Conservation (phyloP, 1,140 invertebrate species). For the Grapholita molesta region DNA sequence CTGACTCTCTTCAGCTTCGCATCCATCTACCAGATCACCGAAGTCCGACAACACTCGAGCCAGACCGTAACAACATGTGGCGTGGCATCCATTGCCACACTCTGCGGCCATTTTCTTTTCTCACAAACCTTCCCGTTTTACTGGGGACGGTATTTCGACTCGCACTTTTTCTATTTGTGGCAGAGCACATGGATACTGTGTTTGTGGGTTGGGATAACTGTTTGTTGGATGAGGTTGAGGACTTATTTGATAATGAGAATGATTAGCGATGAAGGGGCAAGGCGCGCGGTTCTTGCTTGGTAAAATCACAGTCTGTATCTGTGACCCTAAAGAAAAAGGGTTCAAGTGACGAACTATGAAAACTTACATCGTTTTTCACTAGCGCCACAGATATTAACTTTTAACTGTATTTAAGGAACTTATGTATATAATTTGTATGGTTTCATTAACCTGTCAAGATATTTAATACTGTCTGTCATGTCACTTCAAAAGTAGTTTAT, state of each 20-base stretch:
- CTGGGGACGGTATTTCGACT: neutral
- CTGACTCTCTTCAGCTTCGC: neutral
- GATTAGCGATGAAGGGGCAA: neutral
- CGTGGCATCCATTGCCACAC: neutral
- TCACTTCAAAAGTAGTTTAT: no score
- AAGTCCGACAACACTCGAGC: neutral
- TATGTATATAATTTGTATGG: no score
- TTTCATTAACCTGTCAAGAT: no score
- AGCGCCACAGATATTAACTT: no score
- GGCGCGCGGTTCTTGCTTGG: neutral
- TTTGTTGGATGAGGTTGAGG: neutral
- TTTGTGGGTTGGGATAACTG: neutral
- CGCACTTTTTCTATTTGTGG: neutral
- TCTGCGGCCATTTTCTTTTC: slow-evolving; percentile 3
- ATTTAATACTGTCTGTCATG: no score
- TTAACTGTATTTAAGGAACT: no score
- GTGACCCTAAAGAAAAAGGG: no score
- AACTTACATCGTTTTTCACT: no score
- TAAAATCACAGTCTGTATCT: neutral
- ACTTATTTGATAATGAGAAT: neutral
- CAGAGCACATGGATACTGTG: neutral
- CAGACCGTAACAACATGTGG: neutral
- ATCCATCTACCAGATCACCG: neutral
- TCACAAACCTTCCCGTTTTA: neutral
- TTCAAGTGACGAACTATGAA: no score